Evolutionary conservation across 1,140 invertebrate genomes (phyloP), one percentile per base, ranked within the genome.

Genomic region (Drosophila dunni): DNA sequence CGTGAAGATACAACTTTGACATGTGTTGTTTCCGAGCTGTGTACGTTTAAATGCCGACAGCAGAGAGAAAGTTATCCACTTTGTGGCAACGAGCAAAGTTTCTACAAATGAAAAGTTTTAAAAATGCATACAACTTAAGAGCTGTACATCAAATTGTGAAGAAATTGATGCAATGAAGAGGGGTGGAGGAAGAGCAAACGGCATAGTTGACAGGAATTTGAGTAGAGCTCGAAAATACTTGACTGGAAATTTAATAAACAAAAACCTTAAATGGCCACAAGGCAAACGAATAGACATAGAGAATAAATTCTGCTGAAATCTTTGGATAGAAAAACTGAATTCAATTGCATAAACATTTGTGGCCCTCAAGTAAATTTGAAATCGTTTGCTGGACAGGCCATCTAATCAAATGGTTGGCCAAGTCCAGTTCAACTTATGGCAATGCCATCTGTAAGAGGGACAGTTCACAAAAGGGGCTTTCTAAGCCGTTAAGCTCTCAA

Each of bases 271-370:
- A 83, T 67, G 51, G 38, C 70, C 53, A 29, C 9, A 46, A 67
- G 70, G 61, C 45, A 70, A 36, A 78, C 65, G 50, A 46, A 60
- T 60, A 36, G 7, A 53, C 34, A 17, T 13, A 33, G 2, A 34
- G 36, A 36, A 20, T 20, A 20, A 20, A 20, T 20, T 20, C 17
- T 20, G 17, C 17, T 20, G 40, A 29, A 75, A 66, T 66, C 54
- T 20, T 53, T 24, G 68, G 65, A 64, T 67, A 48, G 57, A 66
- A 82, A 82, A 82, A 82, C 83, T 79, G 62, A 82, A 79, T 82
- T 65, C 24, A 82, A 83, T 78, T 82, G 80, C 80, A 82, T 79
- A 79, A 82, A 83, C 75, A 79, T 83, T 83, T 67, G 66, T 13
- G 61, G 53, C 46, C 65, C 79, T 53, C 48, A 63, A 67, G 79